Conservation (phyloP, 2,888 invertebrate genomes). For the Plebejus argus region DNA sequence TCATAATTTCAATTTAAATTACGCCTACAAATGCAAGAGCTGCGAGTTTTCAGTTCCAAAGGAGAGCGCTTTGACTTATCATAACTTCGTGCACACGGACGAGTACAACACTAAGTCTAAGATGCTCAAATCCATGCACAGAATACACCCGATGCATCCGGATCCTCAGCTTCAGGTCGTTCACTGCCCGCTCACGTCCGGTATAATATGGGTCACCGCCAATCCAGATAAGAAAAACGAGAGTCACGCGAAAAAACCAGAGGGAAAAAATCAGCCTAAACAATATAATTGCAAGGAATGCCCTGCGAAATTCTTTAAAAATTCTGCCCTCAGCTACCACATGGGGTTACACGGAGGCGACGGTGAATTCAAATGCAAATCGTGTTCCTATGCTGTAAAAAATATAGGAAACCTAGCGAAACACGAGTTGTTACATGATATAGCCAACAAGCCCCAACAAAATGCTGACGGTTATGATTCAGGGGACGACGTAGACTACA, state of each 20-base stretch:
- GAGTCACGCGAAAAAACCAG: constrained; percentile 53
- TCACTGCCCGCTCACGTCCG: constrained; percentile 56
- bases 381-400: constrained; percentile 86
- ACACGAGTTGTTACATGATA: constrained; percentile 82
- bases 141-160: constrained; percentile 82
- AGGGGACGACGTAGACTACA: constrained; percentile 71
- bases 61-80: constrained; percentile 84
- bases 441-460: constrained; percentile 55
- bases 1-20: constrained; percentile 82
- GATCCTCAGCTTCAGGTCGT: constrained; percentile 81
- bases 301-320: constrained; percentile 87
- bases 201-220: constrained; percentile 72
- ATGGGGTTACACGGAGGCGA: constrained; percentile 84
- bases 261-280: constrained; percentile 61
- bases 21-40: constrained; percentile 85
- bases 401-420: constrained; percentile 84
- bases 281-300: constrained; percentile 83
- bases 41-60: constrained; percentile 90
- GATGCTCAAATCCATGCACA: constrained; percentile 84
- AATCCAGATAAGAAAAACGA: constrained; percentile 53
- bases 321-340: constrained; percentile 86
- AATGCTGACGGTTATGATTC: constrained; percentile 68
- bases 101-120: constrained; percentile 90
- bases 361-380: constrained; percentile 84
- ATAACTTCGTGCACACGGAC: constrained; percentile 86